phyloP scores from a whole-genome alignment of 2,888 invertebrate genomes.

The Sarcophaga rosellei region DNA sequence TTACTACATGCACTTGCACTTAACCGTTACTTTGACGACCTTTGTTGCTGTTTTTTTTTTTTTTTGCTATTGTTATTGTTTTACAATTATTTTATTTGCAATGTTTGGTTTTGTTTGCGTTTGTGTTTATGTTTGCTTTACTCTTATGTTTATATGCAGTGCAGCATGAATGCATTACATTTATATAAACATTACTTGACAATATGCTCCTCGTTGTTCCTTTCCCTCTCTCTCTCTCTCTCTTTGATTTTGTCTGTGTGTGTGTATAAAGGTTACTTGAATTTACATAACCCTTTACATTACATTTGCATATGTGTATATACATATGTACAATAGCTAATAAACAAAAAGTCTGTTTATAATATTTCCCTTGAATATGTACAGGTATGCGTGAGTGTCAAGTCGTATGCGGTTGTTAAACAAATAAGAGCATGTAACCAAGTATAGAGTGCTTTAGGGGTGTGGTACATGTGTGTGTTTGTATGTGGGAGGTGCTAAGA shows the following conservation, averaged over 20 bases:
- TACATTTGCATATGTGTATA: neutral
- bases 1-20: constrained; percentile 26
- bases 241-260: neutral
- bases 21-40: constrained; percentile 57
- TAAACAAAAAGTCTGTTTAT: neutral
- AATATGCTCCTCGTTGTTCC: neutral
- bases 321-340: neutral
- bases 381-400: neutral
- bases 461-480: neutral
- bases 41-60: constrained; percentile 22
- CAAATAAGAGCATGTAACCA: too few species aligned
- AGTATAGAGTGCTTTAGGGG: too few species aligned
- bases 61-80: neutral
- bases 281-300: neutral
- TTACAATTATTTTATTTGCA: neutral
- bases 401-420: too few species aligned
- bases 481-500: neutral
- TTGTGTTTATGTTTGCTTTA: neutral
- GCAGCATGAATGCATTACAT: neutral
- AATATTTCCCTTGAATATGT: neutral
- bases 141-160: neutral
- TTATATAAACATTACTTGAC: neutral
- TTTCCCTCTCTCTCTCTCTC: neutral
- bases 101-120: neutral
- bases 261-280: neutral